Conservation (phyloP, 2,888 invertebrate genomes). For the Cephalotes varians region DNA sequence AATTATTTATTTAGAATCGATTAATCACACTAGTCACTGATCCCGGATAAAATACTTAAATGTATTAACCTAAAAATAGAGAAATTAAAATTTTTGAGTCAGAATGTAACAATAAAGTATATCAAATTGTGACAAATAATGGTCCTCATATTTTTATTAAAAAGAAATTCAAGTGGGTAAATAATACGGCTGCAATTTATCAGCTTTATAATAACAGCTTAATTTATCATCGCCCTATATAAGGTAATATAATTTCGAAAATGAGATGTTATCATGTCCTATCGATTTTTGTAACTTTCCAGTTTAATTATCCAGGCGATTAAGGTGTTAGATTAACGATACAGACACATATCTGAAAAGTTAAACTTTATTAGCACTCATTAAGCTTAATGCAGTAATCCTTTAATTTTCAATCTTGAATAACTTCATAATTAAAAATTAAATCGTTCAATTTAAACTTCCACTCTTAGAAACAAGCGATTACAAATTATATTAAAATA, state of each 20-base stretch:
- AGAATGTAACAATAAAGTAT: too few species aligned
- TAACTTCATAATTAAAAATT: slow-evolving; percentile 15
- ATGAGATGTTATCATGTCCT: background rate
- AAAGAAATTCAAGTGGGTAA: background rate
- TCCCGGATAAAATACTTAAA: too few species aligned
- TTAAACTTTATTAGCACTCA: slow-evolving; percentile 13
- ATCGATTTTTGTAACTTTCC: slow-evolving; percentile 4
- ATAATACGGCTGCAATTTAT: background rate
- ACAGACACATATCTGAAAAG: background rate
- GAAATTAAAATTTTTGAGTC: too few species aligned
- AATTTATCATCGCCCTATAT: background rate
- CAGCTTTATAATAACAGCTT: background rate
- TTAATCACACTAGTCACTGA: too few species aligned
- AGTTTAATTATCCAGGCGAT: slow-evolving; percentile 3
- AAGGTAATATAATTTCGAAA: background rate
- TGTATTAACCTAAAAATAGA: too few species aligned
- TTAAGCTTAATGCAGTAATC: slow-evolving; percentile 2
- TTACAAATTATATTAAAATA: background rate
- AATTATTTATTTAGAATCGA: too few species aligned
- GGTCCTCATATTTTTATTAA: background rate
- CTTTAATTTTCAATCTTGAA: background rate
- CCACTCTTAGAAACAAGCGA: background rate
- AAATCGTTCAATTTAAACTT: slow-evolving; percentile 1
- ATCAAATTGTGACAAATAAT: background rate
- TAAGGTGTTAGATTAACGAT: background rate